Evolutionary conservation across 2,888 invertebrate species (phyloP).

Genomic region (Octonoba sinensis): DNA sequence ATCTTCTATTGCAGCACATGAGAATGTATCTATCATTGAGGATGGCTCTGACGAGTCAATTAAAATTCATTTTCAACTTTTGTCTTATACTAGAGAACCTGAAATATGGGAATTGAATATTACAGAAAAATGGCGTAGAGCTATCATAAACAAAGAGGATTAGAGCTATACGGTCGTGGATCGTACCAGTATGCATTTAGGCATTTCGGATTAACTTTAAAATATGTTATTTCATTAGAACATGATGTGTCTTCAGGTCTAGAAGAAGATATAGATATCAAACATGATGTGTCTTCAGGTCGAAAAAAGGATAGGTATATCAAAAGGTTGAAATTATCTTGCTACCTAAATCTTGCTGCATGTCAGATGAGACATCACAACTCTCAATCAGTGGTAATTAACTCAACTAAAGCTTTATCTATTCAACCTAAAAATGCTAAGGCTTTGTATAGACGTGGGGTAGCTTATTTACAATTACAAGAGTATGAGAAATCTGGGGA

Average conservation of each 20-base stretch:
- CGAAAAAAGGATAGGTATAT: conserved; percentile 64
- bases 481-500: conserved; percentile 69
- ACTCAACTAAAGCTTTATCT: conserved; percentile 75
- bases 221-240: conserved; percentile 65
- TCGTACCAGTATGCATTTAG: conserved; percentile 63
- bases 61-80: conserved; percentile 45
- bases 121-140: conserved; percentile 65
- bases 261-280: no score
- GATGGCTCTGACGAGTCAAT: background rate
- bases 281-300: conserved; percentile 47
- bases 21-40: background rate
- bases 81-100: conserved; percentile 56
- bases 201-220: conserved; percentile 60
- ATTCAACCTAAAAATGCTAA: conserved; percentile 73
- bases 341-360: conserved; percentile 86
- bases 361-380: conserved; percentile 81
- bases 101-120: conserved; percentile 65
- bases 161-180: conserved; percentile 55
- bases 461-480: conserved; percentile 71
- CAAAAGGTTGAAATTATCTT: conserved; percentile 66
- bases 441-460: conserved; percentile 74
- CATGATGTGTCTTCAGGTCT: no score
- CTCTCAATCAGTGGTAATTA: conserved; percentile 78
- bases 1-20: no score
- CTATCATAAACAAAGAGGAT: conserved; percentile 64